Conservation (phyloP, 2,113 vertebrate genomes). For the Callionymus lyra region DNA sequence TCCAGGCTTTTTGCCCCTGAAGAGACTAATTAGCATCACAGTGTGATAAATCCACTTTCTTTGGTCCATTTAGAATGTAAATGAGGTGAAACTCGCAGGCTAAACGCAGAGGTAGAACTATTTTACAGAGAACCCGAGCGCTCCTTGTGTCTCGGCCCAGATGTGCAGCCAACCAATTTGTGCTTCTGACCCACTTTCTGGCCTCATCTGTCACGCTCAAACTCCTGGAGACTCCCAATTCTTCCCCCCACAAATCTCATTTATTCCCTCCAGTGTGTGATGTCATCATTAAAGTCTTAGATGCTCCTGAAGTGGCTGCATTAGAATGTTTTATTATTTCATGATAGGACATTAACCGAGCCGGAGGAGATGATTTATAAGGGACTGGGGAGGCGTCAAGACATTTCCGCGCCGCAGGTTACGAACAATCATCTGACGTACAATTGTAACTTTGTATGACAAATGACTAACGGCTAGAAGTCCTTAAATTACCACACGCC, state of each 20-base stretch:
- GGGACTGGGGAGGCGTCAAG: slow-evolving; percentile 17
- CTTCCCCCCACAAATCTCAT: slow-evolving; percentile 30
- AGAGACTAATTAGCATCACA: too few species aligned
- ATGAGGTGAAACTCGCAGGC: too few species aligned
- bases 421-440: too few species aligned
- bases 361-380: slow-evolving; percentile 41
- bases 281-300: slow-evolving; percentile 31
- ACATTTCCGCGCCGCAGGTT: slow-evolving; percentile 2
- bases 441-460: too few species aligned
- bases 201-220: slow-evolving; percentile 35
- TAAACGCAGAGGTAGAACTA: too few species aligned
- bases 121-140: too few species aligned
- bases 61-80: too few species aligned
- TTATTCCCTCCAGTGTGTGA: slow-evolving; percentile 26
- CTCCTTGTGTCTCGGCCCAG: slow-evolving; percentile 18
- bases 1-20: too few species aligned
- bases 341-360: slow-evolving; percentile 47
- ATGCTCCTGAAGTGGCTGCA: slow-evolving; percentile 18
- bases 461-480: too few species aligned
- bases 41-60: too few species aligned
- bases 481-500: too few species aligned
- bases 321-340: slow-evolving; percentile 57
- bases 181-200: slow-evolving; percentile 51
- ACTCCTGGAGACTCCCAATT: neutral
- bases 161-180: slow-evolving; percentile 14